Conservation (phyloP, 1,140 invertebrate genomes). For the Caerostris extrusa region DNA sequence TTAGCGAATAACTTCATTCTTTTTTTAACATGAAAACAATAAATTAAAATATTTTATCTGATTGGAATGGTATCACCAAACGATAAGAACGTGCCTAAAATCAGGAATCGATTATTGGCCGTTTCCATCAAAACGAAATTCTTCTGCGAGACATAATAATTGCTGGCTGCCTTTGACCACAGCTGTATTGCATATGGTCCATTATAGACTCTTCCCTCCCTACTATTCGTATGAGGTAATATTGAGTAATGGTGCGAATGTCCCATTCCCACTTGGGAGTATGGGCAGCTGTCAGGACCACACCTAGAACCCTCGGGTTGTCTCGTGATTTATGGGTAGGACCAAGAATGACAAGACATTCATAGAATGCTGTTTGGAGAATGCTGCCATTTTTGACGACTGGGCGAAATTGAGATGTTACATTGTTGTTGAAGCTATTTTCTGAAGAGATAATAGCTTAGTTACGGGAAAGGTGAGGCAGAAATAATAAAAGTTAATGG, state of each 20-base stretch:
- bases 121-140: neutral
- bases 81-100: slow-evolving; percentile 5
- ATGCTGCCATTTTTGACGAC: slow-evolving; percentile 9
- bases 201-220: slow-evolving; percentile 8
- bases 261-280: slow-evolving; percentile 57
- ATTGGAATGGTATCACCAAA: neutral
- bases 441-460: too few species aligned
- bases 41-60: slow-evolving; percentile 11
- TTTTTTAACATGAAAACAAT: neutral
- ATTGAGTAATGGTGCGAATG: slow-evolving; percentile 62
- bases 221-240: neutral
- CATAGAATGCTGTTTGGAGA: neutral
- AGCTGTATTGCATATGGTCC: slow-evolving; percentile 43
- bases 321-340: slow-evolving; percentile 49
- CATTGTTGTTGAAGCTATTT: neutral
- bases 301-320: slow-evolving; percentile 65
- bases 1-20: neutral
- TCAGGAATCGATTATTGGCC: slow-evolving; percentile 33
- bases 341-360: slow-evolving; percentile 37
- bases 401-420: neutral
- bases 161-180: slow-evolving; percentile 4
- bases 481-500: too few species aligned
- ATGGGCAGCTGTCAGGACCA: slow-evolving; percentile 71
- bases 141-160: slow-evolving; percentile 22
- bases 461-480: too few species aligned